Base-by-base conservation (phyloP, 1,140 invertebrate genomes). In the Brachystomella parvula region DNA sequence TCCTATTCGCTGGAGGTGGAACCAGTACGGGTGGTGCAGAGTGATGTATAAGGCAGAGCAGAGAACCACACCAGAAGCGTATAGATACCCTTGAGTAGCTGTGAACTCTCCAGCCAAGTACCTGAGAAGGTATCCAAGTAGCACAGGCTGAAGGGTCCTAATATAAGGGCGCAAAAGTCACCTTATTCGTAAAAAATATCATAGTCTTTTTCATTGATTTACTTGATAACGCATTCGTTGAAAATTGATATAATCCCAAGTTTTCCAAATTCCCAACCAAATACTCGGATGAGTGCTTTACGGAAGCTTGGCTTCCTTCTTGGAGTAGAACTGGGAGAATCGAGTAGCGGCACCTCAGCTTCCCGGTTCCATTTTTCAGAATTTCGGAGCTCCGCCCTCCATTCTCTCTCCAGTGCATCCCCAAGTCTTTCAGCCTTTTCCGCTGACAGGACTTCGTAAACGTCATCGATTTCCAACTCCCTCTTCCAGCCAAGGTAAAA, bases 61-160 rank as follows among this genome's bases (percentile, higher is more conserved):
- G 0, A 68, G 12, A 12, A 63, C 19, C 2, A 73, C 58, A 0
- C 63, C 68, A 58, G 19, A 19, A 24, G 65, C 63, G 35, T 61
- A 66, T 28, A 70, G 19, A 56, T 65, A 70, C 1, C 71, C 71
- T 1, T 58, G 17, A 2, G 2, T 1, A 32, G 24, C 6, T 19
- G 59, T 32, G 26, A 57, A 47, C 30, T 72, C 68, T 9, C 71
- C 68, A 15, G 28, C 63, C 26, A 88, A 90, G 78, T 84, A 88
- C 59, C 83, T 80, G 61, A 92, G 83, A 56, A 92, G 74, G 53
- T 81, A 81, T 31, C 87, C 88, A 70, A 92, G 79, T 74, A 86
- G 84, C 65, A 90, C 76, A 12, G 89, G 88, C 73, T 89, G 85
- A 49, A 80, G 82, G 71, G 89, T 82, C 76, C 88, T 91, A 77